Conservation (phyloP, 2,797 vertebrate species). For the Coregonus sp. region DNA sequence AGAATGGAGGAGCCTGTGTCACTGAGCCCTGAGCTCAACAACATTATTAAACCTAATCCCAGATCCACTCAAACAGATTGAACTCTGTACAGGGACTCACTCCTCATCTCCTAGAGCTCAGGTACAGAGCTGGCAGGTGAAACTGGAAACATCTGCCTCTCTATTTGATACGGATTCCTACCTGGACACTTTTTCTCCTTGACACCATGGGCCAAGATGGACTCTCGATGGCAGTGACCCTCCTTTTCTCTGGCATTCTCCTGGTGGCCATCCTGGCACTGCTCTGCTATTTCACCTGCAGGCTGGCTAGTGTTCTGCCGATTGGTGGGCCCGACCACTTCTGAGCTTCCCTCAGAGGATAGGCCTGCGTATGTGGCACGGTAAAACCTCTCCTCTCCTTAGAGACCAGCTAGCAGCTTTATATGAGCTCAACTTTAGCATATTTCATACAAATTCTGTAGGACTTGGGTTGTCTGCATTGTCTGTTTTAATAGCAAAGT, state of each 20-base stretch:
- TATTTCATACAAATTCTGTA: background rate
- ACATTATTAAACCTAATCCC: background rate
- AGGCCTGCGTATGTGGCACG: background rate
- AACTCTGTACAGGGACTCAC: slow-evolving; percentile 3
- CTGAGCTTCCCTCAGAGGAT: slow-evolving; percentile 42
- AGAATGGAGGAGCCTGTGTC: too few relatives aligned
- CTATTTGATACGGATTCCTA: too few relatives aligned
- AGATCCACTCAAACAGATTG: background rate
- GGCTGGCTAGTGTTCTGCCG: slow-evolving; percentile 67
- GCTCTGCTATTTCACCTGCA: slow-evolving; percentile 79
- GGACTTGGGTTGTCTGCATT: background rate
- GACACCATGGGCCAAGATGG: slow-evolving; percentile 43
- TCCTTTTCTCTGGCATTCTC: slow-evolving; percentile 52
- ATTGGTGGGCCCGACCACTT: slow-evolving; percentile 66
- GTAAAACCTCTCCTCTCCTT: slow-evolving; percentile 10
- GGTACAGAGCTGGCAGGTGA: background rate
- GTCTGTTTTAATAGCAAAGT: background rate
- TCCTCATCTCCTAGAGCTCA: background rate
- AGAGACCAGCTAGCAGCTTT: background rate
- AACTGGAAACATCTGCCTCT: background rate
- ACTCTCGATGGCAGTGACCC: slow-evolving; percentile 44
- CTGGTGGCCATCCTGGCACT: slow-evolving; percentile 63
- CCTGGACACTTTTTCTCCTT: slow-evolving; percentile 21
- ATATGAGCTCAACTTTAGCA: background rate
- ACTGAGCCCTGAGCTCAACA: background rate